phyloP scores from a whole-genome alignment of 2,888 invertebrate genomes.

The Pedicia rivosa region DNA sequence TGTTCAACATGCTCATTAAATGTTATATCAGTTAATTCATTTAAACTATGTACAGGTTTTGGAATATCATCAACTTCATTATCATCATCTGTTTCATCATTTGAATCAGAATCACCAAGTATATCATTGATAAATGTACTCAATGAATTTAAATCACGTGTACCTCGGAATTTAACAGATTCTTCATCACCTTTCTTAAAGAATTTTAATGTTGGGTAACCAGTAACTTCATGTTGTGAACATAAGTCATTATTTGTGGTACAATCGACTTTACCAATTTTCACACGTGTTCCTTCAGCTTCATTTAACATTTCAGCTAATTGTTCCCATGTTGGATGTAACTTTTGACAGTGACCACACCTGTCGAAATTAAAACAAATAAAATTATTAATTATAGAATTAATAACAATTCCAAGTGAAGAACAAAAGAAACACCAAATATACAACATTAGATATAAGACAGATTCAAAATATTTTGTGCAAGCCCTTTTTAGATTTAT shows the following conservation, averaged over 20 bases:
- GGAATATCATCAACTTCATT: constrained; percentile 8
- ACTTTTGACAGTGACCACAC: constrained; percentile 72
- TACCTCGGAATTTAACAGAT: constrained; percentile 60
- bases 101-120: constrained; percentile 29
- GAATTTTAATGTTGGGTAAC: constrained; percentile 74
- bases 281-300: constrained; percentile 41
- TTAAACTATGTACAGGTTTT: constrained; percentile 24
- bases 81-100: constrained; percentile 12
- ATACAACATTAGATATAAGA: no score
- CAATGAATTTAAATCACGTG: constrained; percentile 58
- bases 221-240: constrained; percentile 53
- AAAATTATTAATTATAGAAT: no score
- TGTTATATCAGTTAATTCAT: constrained; percentile 58
- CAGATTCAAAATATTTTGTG: no score
- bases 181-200: constrained; percentile 51
- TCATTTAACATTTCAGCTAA: constrained; percentile 52
- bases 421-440: no score
- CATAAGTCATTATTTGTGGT: constrained; percentile 59
- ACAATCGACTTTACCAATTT: constrained; percentile 75
- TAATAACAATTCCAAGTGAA: no score
- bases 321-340: constrained; percentile 74
- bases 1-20: constrained; percentile 53
- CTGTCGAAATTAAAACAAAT: no score
- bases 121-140: constrained; percentile 64
- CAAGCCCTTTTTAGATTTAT: no score